Evolutionary conservation across 2,888 invertebrate genomes (phyloP).

Genomic region (Synergus umbraculus): DNA sequence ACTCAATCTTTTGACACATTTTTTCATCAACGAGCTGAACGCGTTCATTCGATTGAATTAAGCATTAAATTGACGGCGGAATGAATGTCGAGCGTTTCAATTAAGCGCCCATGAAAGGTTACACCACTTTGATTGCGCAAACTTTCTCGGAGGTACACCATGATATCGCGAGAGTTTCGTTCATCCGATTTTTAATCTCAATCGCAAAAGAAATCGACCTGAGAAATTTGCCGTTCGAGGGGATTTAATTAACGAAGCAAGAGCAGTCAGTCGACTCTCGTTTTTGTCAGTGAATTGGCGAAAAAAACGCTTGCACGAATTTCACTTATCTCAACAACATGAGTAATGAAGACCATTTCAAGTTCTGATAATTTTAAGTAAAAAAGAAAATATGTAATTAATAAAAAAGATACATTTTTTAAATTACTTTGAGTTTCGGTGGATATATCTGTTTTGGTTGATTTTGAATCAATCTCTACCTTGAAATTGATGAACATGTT

Average conservation of each 20-base stretch:
- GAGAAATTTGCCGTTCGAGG: slow-evolving; percentile 15
- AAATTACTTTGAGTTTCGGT: too few relatives aligned
- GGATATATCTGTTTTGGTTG: too few relatives aligned
- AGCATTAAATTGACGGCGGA: slow-evolving; percentile 29
- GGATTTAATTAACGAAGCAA: slow-evolving; percentile 12
- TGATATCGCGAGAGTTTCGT: slow-evolving; percentile 21
- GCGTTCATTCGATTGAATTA: slow-evolving; percentile 29
- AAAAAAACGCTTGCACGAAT: slow-evolving; percentile 5
- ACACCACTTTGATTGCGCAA: slow-evolving; percentile 35
- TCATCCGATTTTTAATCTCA: slow-evolving; percentile 3
- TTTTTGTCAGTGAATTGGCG: not conserved
- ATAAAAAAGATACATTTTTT: too few relatives aligned
- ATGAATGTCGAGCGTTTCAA: slow-evolving; percentile 19
- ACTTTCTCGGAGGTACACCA: slow-evolving; percentile 1
- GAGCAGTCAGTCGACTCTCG: not conserved
- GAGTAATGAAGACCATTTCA: slow-evolving; percentile 1
- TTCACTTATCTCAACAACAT: slow-evolving; percentile 4
- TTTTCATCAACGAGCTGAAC: slow-evolving; percentile 8
- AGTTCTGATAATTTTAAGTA: not conserved
- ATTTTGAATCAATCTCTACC: too few relatives aligned
- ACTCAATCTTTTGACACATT: slow-evolving; percentile 25
- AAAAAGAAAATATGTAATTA: not conserved
- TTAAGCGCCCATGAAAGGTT: slow-evolving; percentile 21
- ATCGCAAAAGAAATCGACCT: slow-evolving; percentile 22
- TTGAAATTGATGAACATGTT: not conserved